These are phyloP conservation scores for Mystacornis crossleyi DNA, from an alignment of 2,113 vertebrate genomes.

Conservation along the genomic window DNA sequence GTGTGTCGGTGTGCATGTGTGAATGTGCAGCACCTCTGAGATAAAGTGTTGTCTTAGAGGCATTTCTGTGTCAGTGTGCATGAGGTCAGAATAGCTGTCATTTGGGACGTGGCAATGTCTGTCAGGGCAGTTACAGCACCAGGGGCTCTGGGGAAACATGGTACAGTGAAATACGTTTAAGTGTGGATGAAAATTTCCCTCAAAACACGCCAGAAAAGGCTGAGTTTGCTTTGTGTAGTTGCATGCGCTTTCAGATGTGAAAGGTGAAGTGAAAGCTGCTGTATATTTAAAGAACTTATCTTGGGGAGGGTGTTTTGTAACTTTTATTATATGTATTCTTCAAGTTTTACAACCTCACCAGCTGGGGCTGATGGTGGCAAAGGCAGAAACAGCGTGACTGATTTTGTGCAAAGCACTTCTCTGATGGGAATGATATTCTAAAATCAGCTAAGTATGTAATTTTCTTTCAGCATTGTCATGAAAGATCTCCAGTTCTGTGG, in stretches of 20 bases:
- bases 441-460: neutral
- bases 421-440: neutral
- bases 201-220: constrained; percentile 20
- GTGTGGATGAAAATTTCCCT: constrained; percentile 9
- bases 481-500: neutral
- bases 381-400: neutral
- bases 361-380: neutral
- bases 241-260: neutral
- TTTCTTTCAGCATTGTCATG: neutral
- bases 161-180: neutral
- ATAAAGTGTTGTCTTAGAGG: constrained; percentile 55
- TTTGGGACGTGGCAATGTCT: neutral
- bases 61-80: neutral
- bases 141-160: neutral
- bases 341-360: neutral
- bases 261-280: constrained; percentile 21
- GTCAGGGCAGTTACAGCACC: neutral
- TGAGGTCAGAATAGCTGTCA: neutral
- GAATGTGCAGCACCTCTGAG: constrained; percentile 37
- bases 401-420: neutral
- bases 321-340: neutral
- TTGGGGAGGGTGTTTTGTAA: neutral
- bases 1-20: neutral
- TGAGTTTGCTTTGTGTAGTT: neutral
- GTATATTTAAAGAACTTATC: neutral